Base-by-base conservation (phyloP, 2,797 vertebrate species). In the Phataginus tetradactyla region DNA sequence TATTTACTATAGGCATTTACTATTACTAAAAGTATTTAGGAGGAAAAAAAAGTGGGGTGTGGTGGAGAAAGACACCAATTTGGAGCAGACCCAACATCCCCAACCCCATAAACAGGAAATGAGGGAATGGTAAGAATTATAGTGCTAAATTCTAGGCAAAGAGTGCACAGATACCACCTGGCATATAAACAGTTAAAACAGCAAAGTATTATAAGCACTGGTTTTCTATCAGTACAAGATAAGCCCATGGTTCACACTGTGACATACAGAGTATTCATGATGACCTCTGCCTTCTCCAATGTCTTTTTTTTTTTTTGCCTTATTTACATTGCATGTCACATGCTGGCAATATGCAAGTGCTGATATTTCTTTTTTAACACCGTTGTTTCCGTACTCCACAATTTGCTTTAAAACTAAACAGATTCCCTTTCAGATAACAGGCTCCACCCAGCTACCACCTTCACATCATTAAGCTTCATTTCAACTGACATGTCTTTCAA, bases 391-490 rank as follows among this genome's bases (percentile, higher is more conserved):
- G 7, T 27, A 91, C 14, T 91, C 71, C 53, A 86, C 68, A 18
- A 63, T 80, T 72, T 71, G 18, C 80, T 57, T 81, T 93, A 75
- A 95, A 93, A 79, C 45, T 57, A 49, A 95, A 51, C 78, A 74
- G 7, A 74, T 21, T 95, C 18, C 10, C 39, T 12, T 80, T 91
- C 25, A 74, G 32, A 64, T 12, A 45, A 90, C 7, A 55, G 27
- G 12, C 1, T 27, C n/a, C 11, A 78, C 14, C 17, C 57, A 66
- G 25, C 25, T 51, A 75, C 3, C 27, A 17, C 9, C 27, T 95
- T 85, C 64, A 34, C 45, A 80, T 59, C 42, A 85, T 45, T 59
- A 72, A 84, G 11, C 77, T 6, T 57, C 59, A 92, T 78, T 88
- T 90, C 66, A 95, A 61, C 7, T 42, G 32, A 63, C n/a, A 21